phyloP scores from a whole-genome alignment of 2,888 invertebrate species.

The Chrysina gloriosa region DNA sequence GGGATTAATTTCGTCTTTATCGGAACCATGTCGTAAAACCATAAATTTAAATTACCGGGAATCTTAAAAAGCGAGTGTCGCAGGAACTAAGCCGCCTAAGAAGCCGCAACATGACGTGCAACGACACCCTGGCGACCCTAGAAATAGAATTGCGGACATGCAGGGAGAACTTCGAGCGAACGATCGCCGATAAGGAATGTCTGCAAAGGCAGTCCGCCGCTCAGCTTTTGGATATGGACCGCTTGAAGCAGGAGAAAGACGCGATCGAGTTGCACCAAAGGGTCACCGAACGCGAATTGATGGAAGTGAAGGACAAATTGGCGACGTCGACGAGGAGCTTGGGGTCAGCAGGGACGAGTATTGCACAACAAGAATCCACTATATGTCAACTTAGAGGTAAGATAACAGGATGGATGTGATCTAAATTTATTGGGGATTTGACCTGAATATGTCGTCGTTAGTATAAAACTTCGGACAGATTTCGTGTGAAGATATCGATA shows the following conservation, averaged over 20 bases:
- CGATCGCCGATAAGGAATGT: constrained; percentile 77
- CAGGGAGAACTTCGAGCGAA: constrained; percentile 74
- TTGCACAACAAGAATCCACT: constrained; percentile 76
- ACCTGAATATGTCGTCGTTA: too few species aligned
- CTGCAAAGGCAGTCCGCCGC: constrained; percentile 79
- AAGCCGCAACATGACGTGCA: constrained; percentile 67
- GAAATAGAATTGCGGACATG: constrained; percentile 77
- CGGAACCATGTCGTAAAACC: constrained; percentile 1
- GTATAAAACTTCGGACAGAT: too few species aligned
- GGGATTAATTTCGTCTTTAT: constrained; percentile 9
- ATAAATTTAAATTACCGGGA: constrained; percentile 7
- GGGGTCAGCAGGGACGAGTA: constrained; percentile 75
- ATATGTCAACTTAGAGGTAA: constrained; percentile 77
- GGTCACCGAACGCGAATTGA: constrained; percentile 79
- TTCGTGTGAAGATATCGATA: too few species aligned
- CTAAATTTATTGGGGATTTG: neutral
- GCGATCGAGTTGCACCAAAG: constrained; percentile 78
- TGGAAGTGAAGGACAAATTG: constrained; percentile 75
- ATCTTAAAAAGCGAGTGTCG: constrained; percentile 3
- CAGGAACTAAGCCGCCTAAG: constrained; percentile 63
- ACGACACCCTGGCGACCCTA: constrained; percentile 71
- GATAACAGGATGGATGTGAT: neutral
- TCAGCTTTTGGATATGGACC: constrained; percentile 78
- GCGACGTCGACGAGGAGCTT: constrained; percentile 74
- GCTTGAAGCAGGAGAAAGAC: constrained; percentile 83